phyloP scores from a whole-genome alignment of 64 coral and sea anemone species.

The Pocillopora damicornis region DNA sequence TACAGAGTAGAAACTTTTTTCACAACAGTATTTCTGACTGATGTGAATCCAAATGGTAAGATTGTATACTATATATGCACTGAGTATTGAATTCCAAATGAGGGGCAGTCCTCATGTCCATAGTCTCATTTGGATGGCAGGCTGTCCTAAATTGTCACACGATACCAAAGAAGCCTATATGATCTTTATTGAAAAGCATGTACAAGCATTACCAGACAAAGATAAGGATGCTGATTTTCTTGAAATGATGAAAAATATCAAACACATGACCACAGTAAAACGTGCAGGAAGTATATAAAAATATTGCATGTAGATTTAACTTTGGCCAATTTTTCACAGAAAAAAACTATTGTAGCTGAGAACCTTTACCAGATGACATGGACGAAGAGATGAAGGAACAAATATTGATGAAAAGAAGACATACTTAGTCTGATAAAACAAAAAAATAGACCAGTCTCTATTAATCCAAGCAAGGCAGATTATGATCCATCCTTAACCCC shows the following conservation, averaged over 20 bases:
- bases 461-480: neutral
- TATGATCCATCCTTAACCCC: neutral
- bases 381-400: neutral
- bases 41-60: too few relatives aligned
- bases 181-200: neutral
- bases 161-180: neutral
- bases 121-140: neutral
- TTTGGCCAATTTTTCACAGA: conserved; percentile 17
- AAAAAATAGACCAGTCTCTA: neutral
- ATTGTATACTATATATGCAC: too few relatives aligned
- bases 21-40: too few relatives aligned
- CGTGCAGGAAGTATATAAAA: neutral
- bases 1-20: too few relatives aligned
- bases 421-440: neutral
- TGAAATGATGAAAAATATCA: neutral
- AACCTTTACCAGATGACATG: neutral
- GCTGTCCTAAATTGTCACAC: neutral
- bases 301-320: conserved; percentile 11
- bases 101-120: too few relatives aligned
- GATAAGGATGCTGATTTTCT: neutral
- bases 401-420: neutral
- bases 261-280: neutral
- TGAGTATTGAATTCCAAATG: too few relatives aligned
- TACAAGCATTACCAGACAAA: neutral
- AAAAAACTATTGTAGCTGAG: neutral